Evolutionary conservation across 2,113 vertebrate species (phyloP).

Genomic region (Trematocara zebra): DNA sequence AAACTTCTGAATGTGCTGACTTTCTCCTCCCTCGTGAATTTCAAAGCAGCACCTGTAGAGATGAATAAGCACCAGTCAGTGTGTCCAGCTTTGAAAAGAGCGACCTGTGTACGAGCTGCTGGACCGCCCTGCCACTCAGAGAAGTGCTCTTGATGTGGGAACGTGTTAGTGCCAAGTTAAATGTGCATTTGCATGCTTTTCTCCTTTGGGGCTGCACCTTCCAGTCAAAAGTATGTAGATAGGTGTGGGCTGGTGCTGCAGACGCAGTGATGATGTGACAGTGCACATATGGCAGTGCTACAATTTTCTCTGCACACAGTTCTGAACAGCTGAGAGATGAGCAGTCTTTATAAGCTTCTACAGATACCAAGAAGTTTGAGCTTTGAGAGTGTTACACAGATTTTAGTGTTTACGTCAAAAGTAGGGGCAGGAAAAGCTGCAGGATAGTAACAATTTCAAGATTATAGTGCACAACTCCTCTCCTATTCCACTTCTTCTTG

Average conservation of each 20-base stretch:
- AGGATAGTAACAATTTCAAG: not conserved
- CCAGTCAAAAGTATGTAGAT: constrained; percentile 35
- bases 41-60: constrained; percentile 56
- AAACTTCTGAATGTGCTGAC: not conserved
- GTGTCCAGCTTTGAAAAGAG: not conserved
- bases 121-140: constrained; percentile 32
- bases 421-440: not conserved
- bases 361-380: not conserved
- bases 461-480: not conserved
- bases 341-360: not conserved
- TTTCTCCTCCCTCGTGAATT: constrained; percentile 20
- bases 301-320: not conserved
- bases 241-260: not conserved
- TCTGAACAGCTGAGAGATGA: not conserved
- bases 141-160: constrained; percentile 55
- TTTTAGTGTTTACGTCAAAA: not conserved
- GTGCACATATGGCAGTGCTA: not conserved
- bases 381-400: not conserved
- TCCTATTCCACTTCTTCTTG: not conserved
- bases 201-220: not conserved
- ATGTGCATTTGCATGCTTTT: constrained; percentile 33
- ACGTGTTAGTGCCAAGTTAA: constrained; percentile 38
- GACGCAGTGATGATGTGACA: not conserved
- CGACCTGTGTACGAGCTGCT: constrained; percentile 8
- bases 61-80: constrained; percentile 44